These are phyloP conservation scores for Ptilodon capucinus DNA, from an alignment of 2,888 invertebrate species.

Conservation along the genomic window DNA sequence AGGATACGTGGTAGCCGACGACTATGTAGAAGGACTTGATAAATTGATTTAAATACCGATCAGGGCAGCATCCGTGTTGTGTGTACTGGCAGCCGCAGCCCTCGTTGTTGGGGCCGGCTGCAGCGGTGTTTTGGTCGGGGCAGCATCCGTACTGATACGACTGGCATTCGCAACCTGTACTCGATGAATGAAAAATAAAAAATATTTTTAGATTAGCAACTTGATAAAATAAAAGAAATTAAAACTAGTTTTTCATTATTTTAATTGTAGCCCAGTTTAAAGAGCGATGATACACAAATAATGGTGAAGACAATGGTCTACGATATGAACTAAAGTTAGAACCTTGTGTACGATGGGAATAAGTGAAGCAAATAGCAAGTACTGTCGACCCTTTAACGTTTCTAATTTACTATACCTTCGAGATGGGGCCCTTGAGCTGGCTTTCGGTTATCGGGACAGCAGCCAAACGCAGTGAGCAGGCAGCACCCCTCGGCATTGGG, in stretches of 20 bases:
- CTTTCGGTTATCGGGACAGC: slow-evolving; percentile 94
- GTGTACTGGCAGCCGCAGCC: slow-evolving; percentile 92
- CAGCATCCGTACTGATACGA: slow-evolving; percentile 92
- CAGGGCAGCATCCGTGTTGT: slow-evolving; percentile 91
- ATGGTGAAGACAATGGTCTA: no score
- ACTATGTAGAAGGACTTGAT: no score
- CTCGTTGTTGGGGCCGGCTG: slow-evolving; percentile 89
- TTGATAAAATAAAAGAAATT: background rate
- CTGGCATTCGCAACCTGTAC: slow-evolving; percentile 89
- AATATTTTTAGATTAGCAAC: background rate
- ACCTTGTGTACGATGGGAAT: no score
- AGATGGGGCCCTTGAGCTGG: slow-evolving; percentile 90
- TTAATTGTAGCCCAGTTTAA: no score
- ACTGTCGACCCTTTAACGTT: no score
- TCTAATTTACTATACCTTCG: no score
- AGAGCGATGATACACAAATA: no score
- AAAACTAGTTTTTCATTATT: no score
- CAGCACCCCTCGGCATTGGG: slow-evolving; percentile 92
- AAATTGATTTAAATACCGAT: slow-evolving; percentile 73
- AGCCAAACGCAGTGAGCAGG: slow-evolving; percentile 87
- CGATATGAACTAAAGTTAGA: no score
- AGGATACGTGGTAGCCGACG: no score
- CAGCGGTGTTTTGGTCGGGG: slow-evolving; percentile 90
- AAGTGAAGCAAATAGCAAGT: no score
- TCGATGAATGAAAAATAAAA: background rate